Evolutionary conservation across 2,888 invertebrate genomes (phyloP), one percentile per base, ranked within the genome.

Genomic region (Iphiclides podalirius): DNA sequence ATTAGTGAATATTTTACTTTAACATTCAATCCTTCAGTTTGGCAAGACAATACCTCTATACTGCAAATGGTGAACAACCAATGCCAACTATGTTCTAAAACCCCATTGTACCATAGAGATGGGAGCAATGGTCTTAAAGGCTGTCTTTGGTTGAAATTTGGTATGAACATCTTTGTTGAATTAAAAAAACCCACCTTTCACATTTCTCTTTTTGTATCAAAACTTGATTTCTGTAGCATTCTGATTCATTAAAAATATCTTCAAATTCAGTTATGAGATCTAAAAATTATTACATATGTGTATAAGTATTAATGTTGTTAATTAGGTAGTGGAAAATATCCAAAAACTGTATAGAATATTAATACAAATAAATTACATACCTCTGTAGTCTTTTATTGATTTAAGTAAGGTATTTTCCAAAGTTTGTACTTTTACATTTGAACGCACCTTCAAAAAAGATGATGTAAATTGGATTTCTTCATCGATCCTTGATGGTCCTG

Each of bases 211-310:
- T 75, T 31, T 67, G 69, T 47, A 54, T 52, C 2, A 53, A 40
- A 38, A 66, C 61, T 55, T 76, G 66, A 33, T 57, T 59, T 64
- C 73, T 80, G 52, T 63, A 70, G 15, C 59, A 70, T 50, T 77
- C 68, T 15, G 63, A 64, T 55, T 76, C 72, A 23, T 57, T 58
- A 46, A 64, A 58, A 11, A 81, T 54, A 37, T 70, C 60, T 47
- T 81, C 73, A 51, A 77, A 64, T 28, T 83, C 79, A 11, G 46
- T 36, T 2, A 74, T 31, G n/a, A 86, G 63, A 17, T 79, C 86
- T 87, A 70, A 79, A 82, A 47, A 1, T 41, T 12, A 54, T 20
- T 41, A 28, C 28, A 14, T 9, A 4, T 28, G 2, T 9, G 8
- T 9, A 28, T 9, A 4, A 28, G 28, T 9, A 9, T 9, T 31